Conservation (phyloP, 2,888 invertebrate species). For the Byasa hedistus region DNA sequence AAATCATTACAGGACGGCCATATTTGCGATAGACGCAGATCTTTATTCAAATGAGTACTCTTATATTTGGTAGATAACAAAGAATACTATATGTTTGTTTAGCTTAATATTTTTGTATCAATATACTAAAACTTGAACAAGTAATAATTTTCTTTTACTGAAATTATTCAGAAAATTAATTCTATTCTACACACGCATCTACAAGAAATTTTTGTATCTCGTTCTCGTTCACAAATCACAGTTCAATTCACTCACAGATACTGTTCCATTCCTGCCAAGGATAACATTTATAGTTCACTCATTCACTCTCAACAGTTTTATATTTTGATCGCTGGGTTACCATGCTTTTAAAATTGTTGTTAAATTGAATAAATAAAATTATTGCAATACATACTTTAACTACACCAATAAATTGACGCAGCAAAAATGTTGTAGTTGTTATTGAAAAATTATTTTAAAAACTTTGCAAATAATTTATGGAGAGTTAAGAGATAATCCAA, state of each 20-base stretch:
- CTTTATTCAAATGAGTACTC: constrained; percentile 59
- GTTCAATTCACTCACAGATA: constrained; percentile 11
- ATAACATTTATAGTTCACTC: constrained; percentile 14
- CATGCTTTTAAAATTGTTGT: background rate
- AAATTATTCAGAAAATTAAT: constrained; percentile 54
- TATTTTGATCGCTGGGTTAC: background rate
- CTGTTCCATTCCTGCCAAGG: constrained; percentile 13
- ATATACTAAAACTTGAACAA: constrained; percentile 40
- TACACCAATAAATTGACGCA: too few species aligned
- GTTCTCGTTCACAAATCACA: constrained; percentile 34
- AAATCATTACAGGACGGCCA: constrained; percentile 80
- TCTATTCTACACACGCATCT: constrained; percentile 67
- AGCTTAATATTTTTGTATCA: constrained; percentile 37
- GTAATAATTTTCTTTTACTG: constrained; percentile 49
- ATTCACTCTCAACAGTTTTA: constrained; percentile 19
- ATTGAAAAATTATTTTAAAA: too few species aligned
- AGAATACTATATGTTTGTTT: constrained; percentile 34
- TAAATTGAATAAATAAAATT: background rate
- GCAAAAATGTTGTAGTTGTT: too few species aligned
- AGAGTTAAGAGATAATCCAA: too few species aligned
- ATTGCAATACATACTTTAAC: background rate
- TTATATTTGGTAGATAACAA: constrained; percentile 36
- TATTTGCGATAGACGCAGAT: constrained; percentile 79
- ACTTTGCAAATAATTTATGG: too few species aligned
- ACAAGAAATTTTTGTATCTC: constrained; percentile 58